Conservation (phyloP, 2,797 vertebrate genomes). For the Crocodylus rhombifer region DNA sequence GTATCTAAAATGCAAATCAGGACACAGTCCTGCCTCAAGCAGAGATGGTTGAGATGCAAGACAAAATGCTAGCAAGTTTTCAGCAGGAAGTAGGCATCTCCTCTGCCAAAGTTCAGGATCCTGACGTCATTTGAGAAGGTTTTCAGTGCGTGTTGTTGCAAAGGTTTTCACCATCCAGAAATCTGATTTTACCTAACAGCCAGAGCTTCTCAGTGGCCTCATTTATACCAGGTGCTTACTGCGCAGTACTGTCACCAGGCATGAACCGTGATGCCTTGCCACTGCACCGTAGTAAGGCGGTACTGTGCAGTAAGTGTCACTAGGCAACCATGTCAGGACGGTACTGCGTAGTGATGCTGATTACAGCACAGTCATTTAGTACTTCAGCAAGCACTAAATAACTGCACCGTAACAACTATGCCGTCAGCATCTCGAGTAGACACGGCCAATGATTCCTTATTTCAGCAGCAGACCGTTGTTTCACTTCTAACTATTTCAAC, state of each 20-base stretch:
- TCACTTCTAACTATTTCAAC: not conserved
- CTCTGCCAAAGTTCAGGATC: constrained; percentile 2
- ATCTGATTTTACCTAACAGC: not conserved
- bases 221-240: not conserved
- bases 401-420: no score
- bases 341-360: no score
- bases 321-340: no score
- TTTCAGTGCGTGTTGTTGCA: not conserved
- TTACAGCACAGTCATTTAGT: no score
- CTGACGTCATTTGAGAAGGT: constrained; percentile 5
- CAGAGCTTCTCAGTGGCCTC: not conserved
- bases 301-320: no score
- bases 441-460: no score
- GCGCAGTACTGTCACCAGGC: not conserved
- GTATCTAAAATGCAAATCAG: not conserved
- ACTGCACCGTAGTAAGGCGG: no score
- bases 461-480: not conserved
- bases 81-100: not conserved
- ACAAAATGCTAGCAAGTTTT: constrained; percentile 20
- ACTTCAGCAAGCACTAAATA: no score
- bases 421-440: no score
- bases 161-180: not conserved
- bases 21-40: constrained; percentile 18
- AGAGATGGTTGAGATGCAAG: constrained; percentile 14
- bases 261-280: no score